phyloP scores from a whole-genome alignment of 2,797 vertebrate species.

The Vultur gryphus region DNA sequence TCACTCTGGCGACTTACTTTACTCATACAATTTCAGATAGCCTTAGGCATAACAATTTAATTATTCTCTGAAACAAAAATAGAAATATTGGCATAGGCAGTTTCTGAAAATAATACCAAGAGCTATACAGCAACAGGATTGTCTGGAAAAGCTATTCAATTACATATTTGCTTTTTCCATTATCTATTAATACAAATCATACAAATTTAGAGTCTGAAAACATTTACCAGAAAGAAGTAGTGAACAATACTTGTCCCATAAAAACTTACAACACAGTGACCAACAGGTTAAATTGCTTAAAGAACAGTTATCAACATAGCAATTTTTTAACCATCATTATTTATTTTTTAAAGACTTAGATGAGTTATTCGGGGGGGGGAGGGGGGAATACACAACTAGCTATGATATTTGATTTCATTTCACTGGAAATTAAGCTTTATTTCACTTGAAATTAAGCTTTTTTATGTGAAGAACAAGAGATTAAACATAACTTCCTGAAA shows the following conservation, averaged over 20 bases:
- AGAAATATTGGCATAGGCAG: neutral
- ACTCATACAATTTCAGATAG: neutral
- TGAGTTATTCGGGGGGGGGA: neutral
- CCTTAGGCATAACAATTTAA: neutral
- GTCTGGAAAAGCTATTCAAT: neutral
- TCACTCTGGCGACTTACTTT: neutral
- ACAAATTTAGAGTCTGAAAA: neutral
- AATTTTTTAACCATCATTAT: neutral
- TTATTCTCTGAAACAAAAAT: neutral
- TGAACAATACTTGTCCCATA: neutral
- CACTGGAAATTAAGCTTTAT: neutral
- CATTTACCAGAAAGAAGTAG: neutral
- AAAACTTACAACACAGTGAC: neutral
- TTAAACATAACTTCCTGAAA: neutral
- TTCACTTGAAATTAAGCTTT: neutral
- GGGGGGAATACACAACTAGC: neutral
- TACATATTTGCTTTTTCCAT: neutral
- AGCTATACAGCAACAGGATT: neutral
- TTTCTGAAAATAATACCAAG: neutral
- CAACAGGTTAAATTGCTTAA: neutral
- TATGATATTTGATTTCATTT: neutral
- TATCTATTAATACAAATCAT: neutral
- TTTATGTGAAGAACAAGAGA: neutral
- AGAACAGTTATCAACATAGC: neutral
- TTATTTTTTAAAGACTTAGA: neutral